A percentile compares a stretch with the other conserved stretches of the same genome.
Evolutionary conservation across 2,113 vertebrate species (phyloP).

Genomic region (Trematomus loennbergii): DNA sequence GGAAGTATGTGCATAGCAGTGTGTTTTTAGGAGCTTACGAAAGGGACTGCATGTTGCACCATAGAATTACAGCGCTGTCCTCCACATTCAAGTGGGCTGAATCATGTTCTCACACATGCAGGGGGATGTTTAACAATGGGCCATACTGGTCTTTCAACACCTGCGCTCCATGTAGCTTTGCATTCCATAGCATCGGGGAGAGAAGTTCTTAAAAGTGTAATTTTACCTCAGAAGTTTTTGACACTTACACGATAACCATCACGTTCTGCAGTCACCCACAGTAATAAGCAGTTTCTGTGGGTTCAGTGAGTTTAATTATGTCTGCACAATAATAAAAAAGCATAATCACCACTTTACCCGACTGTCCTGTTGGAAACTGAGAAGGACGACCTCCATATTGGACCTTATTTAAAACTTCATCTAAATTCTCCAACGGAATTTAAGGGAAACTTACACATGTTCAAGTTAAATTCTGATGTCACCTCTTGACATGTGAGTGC

Average conservation of each 20-base stretch:
- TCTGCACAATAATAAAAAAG: not conserved
- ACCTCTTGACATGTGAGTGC: not conserved
- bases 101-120: slow-evolving; percentile 34
- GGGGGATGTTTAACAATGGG: slow-evolving; percentile 24
- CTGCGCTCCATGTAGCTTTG: slow-evolving; percentile 3
- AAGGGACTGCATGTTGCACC: slow-evolving; percentile 38
- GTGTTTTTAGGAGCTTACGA: slow-evolving; percentile 33
- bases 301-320: slow-evolving; percentile 16
- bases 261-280: not conserved
- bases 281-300: slow-evolving; percentile 5
- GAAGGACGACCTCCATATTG: slow-evolving; percentile 1
- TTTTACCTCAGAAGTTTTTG: slow-evolving; percentile 1
- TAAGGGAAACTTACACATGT: no score
- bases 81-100: slow-evolving; percentile 33
- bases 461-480: no score
- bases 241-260: not conserved
- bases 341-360: not conserved
- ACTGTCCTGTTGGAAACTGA: slow-evolving; percentile 3
- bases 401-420: slow-evolving; percentile 29
- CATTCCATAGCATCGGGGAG: not conserved
- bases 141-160: slow-evolving; percentile 4
- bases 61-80: slow-evolving; percentile 33
- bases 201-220: slow-evolving; percentile 8
- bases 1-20: slow-evolving; percentile 10
- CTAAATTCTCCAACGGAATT: not conserved